Conservation (phyloP, 2,113 vertebrate genomes). For the Coptodon rendalli region DNA sequence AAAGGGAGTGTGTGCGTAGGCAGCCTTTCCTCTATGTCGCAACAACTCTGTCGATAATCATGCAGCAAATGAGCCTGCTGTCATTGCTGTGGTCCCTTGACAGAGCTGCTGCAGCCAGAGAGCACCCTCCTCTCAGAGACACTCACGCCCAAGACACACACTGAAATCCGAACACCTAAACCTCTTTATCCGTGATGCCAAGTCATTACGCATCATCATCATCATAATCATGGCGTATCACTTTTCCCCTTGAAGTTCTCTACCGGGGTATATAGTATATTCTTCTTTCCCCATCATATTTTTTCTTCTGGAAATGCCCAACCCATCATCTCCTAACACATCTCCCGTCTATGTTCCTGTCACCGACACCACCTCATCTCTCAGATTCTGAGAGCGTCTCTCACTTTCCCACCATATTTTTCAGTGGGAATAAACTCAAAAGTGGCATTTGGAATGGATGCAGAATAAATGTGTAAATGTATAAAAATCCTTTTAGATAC, state of each 20-base stretch:
- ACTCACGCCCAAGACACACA: background rate
- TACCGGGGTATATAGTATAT: background rate
- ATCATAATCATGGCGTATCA: background rate
- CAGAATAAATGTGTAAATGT: background rate
- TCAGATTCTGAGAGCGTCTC: background rate
- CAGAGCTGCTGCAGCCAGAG: conserved; percentile 20
- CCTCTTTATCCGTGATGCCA: background rate
- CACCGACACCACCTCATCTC: background rate
- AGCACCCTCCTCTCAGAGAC: background rate
- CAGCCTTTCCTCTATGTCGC: conserved; percentile 32
- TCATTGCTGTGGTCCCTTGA: conserved; percentile 41
- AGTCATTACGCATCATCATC: background rate
- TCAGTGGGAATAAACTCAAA: background rate
- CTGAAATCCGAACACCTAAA: background rate
- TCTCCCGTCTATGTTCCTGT: background rate
- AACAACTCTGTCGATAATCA: conserved; percentile 57
- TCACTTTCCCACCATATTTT: background rate
- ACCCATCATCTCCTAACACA: background rate
- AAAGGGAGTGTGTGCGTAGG: background rate
- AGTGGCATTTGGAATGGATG: background rate
- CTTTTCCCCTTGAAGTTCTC: background rate
- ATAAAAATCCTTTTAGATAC: background rate
- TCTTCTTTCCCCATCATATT: background rate
- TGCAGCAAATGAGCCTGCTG: conserved; percentile 65
- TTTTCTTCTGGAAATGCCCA: background rate